Percentiles rank a stretch among this genome's conserved stretches.
phyloP scores from a whole-genome alignment of 1,140 invertebrate genomes.

The Atta texana region DNA sequence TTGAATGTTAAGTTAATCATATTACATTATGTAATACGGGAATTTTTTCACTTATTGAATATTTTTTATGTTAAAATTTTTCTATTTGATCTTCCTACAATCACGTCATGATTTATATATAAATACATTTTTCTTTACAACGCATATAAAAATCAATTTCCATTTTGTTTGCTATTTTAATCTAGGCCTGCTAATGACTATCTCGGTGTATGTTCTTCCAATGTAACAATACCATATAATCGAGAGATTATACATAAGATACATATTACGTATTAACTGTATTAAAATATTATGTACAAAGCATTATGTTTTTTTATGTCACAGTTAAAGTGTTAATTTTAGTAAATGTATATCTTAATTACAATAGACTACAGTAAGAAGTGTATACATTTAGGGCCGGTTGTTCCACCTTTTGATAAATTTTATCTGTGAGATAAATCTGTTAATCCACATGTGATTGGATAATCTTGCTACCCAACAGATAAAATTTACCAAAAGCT shows the following conservation, averaged over 20 bases:
- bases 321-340: too few species aligned
- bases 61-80: conserved; percentile 26
- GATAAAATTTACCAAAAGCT: too few species aligned
- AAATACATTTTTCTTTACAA: not conserved
- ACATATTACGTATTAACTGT: not conserved
- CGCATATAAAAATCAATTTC: not conserved
- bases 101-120: not conserved
- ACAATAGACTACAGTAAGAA: too few species aligned
- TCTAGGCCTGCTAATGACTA: conserved; percentile 38
- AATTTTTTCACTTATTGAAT: not conserved
- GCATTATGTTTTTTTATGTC: too few species aligned
- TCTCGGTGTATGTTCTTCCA: conserved; percentile 67
- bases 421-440: too few species aligned
- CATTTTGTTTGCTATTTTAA: not conserved
- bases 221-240: conserved; percentile 16
- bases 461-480: too few species aligned
- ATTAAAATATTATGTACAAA: conserved; percentile 15
- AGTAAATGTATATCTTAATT: too few species aligned
- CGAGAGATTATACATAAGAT: conserved; percentile 6
- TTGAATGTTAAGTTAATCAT: not conserved
- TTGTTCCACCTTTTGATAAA: too few species aligned
- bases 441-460: too few species aligned
- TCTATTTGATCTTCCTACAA: not conserved
- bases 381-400: too few species aligned
- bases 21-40: not conserved